phyloP scores from a whole-genome alignment of 2,888 invertebrate genomes.

The Protophormia terraenovae region DNA sequence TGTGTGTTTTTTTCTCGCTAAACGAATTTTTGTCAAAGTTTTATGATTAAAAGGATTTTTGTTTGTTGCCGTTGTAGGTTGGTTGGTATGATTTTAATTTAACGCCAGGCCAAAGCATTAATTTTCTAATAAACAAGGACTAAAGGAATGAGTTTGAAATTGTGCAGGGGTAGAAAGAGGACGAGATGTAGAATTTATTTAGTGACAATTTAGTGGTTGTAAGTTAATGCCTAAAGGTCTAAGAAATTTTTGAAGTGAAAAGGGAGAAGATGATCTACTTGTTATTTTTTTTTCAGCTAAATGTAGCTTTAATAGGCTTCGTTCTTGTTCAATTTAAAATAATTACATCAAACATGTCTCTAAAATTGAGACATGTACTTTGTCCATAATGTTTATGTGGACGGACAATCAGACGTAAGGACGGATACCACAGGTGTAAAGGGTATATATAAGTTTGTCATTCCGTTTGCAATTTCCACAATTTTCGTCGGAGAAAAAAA shows the following conservation, averaged over 20 bases:
- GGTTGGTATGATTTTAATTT: constrained; percentile 3
- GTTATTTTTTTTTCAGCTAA: no score
- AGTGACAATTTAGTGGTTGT: not conserved
- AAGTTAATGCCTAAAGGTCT: not conserved
- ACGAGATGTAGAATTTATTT: not conserved
- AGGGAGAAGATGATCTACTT: no score
- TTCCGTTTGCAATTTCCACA: no score
- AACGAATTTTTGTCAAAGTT: not conserved
- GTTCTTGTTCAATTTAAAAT: no score
- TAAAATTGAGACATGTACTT: no score
- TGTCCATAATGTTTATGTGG: no score
- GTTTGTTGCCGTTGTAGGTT: not conserved
- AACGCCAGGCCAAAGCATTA: not conserved
- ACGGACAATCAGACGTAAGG: no score
- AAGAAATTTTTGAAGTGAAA: not conserved
- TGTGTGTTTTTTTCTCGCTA: not conserved
- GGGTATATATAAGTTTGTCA: no score
- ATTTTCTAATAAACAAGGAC: not conserved
- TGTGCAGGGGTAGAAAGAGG: not conserved
- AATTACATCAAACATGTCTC: no score
- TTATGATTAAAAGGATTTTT: not conserved
- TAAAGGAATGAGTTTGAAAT: not conserved
- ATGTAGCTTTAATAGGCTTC: no score
- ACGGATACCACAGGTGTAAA: no score
- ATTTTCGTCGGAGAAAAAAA: no score